Conservation (phyloP, 2,888 invertebrate genomes). For the Reticulitermes lucifugus region DNA sequence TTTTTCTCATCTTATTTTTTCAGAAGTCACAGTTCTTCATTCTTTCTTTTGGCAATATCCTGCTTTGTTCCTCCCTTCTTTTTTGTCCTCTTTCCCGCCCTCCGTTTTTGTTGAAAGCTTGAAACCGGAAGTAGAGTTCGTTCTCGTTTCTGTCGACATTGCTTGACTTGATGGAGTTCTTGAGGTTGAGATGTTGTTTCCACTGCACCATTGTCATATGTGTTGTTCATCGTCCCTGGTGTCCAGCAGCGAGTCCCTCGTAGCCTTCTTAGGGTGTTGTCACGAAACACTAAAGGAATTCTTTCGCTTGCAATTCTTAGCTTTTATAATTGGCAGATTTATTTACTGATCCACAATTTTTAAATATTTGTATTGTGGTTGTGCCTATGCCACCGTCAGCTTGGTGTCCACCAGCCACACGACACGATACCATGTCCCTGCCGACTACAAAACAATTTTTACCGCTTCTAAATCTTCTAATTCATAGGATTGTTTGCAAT, state of each 20-base stretch:
- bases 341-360: too few species aligned
- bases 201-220: not conserved
- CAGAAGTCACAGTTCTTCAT: not conserved
- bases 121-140: not conserved
- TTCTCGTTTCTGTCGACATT: constrained; percentile 1
- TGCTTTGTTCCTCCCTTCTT: not conserved
- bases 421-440: too few species aligned
- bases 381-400: too few species aligned
- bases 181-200: not conserved
- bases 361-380: too few species aligned
- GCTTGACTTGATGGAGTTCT: not conserved
- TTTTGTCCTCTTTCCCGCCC: not conserved
- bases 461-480: too few species aligned
- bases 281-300: not conserved
- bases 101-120: not conserved
- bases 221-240: not conserved
- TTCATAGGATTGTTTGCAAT: too few species aligned
- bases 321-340: too few species aligned
- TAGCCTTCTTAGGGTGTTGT: not conserved
- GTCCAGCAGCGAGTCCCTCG: not conserved
- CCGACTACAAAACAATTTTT: too few species aligned
- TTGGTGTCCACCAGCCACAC: too few species aligned
- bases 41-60: constrained; percentile 16
- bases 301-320: too few species aligned
- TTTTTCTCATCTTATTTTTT: not conserved